Evolutionary conservation across 2,888 invertebrate species (phyloP).

Genomic region (Drosophila incognita): DNA sequence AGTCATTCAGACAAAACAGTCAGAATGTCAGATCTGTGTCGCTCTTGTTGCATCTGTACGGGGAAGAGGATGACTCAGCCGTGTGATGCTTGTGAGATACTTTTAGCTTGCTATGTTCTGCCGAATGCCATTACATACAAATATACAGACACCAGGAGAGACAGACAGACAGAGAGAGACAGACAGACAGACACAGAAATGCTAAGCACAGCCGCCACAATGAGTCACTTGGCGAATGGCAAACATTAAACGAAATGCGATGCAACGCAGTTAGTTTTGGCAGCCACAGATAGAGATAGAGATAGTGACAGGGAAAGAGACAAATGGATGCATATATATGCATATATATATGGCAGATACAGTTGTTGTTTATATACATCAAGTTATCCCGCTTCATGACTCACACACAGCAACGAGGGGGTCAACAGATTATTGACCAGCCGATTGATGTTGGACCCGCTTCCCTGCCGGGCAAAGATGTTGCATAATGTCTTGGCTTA

Average conservation of each 20-base stretch:
- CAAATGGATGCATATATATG: slow-evolving; percentile 2
- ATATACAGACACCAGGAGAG: slow-evolving; percentile 2
- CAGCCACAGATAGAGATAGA: slow-evolving; percentile 32
- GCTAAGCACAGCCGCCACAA: slow-evolving; percentile 39
- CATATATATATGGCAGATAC: slow-evolving; percentile 22
- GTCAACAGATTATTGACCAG: slow-evolving; percentile 30
- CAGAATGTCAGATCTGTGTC: neutral
- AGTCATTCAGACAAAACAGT: neutral
- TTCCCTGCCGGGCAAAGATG: slow-evolving; percentile 5
- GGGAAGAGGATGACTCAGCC: slow-evolving; percentile 39
- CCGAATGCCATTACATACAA: slow-evolving; percentile 40
- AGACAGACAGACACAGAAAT: slow-evolving; percentile 8
- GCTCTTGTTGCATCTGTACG: slow-evolving; percentile 15
- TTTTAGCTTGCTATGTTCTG: slow-evolving; percentile 54
- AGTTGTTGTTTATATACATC: slow-evolving; percentile 13
- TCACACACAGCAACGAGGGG: slow-evolving; percentile 24
- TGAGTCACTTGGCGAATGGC: slow-evolving; percentile 45
- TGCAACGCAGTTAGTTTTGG: slow-evolving; percentile 56
- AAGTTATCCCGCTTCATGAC: slow-evolving; percentile 32
- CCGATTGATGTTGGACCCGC: slow-evolving; percentile 11
- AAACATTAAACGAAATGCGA: slow-evolving; percentile 31
- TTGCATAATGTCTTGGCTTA: slow-evolving; percentile 18
- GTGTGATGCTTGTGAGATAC: slow-evolving; percentile 38
- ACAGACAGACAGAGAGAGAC: neutral
- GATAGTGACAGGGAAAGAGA: neutral